Base-by-base conservation (phyloP, 2,797 vertebrate species). In the Molossus alvarezi region DNA sequence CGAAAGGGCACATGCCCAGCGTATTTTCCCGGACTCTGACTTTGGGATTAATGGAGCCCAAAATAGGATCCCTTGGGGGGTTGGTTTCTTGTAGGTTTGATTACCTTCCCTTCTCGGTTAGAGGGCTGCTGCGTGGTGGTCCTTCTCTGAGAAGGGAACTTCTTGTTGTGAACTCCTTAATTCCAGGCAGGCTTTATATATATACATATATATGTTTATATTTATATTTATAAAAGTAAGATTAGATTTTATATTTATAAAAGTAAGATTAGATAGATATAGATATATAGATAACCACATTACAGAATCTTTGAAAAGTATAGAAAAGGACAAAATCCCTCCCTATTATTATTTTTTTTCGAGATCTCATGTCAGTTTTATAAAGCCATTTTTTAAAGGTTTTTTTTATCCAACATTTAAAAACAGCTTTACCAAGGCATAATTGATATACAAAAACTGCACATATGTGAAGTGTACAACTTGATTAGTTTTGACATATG, bases 271-370 rank as follows among this genome's bases (percentile, higher is more conserved):
- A 45, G 41, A 45, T 45, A 45, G 41, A 45, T 45, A 45, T 45
- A 45, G 41, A 4, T 45, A 45, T 45, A 45, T 45, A 45, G 6
- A 89, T 53, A 92, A 90, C 58, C 86, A 92, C 75, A 95, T 95
- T 93, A 92, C 60, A 91, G 90, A 94, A 95, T 82, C 60, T 95
- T 93, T 84, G 77, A 90, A 95, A 92, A 96, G 62, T 11, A 77
- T 53, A 75, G 57, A 55, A 82, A 79, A 94, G 64, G 48, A 77
- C 60, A 88, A 91, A 80, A 37, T 21, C 15, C 27, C 57, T 95
- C 60, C 79, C 69, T 33, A 33, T 33, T 33, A 33, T 33, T 33
- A 2, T 33, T 33, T 33, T 33, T 72, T 48, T 72, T 83, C 71
- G 64, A 76, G 82, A 91, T 91, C 57, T 71, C 23, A 65, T 85